A percentile compares a stretch with the other conserved stretches of the same genome.
Evolutionary conservation across 2,888 invertebrate genomes (phyloP).

Genomic region (Schrankia costaestrigalis): DNA sequence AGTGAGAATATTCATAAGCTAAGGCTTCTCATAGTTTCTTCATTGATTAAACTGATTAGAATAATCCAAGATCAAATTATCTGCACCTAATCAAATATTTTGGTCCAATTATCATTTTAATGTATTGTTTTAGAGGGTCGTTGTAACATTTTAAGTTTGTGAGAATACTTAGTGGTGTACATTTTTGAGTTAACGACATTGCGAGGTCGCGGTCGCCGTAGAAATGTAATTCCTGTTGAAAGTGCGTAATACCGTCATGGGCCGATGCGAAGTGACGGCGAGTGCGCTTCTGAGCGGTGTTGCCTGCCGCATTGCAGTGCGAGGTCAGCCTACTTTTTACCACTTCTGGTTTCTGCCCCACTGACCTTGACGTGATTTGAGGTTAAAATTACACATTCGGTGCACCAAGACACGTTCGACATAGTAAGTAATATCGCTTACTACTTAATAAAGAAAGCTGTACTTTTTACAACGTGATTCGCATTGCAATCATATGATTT

Average conservation of each 20-base stretch:
- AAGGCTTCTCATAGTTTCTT: constrained; percentile 43
- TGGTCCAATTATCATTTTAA: constrained; percentile 17
- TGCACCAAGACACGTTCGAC: constrained; percentile 40
- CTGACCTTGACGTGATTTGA: constrained; percentile 65
- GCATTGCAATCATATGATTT: constrained; percentile 48
- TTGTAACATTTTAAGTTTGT: constrained; percentile 17
- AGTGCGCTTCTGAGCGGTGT: constrained; percentile 16
- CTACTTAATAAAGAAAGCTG: constrained; percentile 63
- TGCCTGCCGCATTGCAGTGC: constrained; percentile 51
- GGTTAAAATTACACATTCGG: constrained; percentile 64
- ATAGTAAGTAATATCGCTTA: constrained; percentile 45
- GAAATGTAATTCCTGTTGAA: constrained; percentile 27
- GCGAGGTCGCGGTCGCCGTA: constrained; percentile 11
- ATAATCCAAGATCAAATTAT: too few species aligned
- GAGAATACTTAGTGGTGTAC: constrained; percentile 21
- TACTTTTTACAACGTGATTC: constrained; percentile 65
- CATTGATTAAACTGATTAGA: too few species aligned
- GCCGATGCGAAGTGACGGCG: constrained; percentile 12
- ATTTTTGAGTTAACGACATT: constrained; percentile 17
- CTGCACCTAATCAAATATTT: constrained; percentile 13
- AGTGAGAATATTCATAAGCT: constrained; percentile 45
- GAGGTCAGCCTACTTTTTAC: constrained; percentile 64
- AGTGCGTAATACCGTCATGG: constrained; percentile 32
- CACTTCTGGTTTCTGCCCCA: constrained; percentile 64
- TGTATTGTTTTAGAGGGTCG: constrained; percentile 13